Conservation (phyloP, 2,797 vertebrate genomes). For the Platyrinchus mystaceus region DNA sequence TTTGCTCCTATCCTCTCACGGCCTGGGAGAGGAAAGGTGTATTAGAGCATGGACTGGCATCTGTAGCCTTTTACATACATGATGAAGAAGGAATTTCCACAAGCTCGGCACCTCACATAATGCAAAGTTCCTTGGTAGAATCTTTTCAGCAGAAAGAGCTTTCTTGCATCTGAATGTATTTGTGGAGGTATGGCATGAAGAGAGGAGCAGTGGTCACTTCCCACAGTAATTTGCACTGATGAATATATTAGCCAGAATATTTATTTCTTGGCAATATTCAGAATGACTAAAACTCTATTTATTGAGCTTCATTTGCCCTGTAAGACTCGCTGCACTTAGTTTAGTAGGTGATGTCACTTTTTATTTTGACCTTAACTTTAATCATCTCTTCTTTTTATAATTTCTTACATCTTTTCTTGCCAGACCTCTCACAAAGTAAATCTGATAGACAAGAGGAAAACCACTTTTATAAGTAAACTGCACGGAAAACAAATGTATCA, state of each 20-base stretch:
- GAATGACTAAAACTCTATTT: not conserved
- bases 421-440: not conserved
- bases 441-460: not conserved
- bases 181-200: not conserved
- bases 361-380: not conserved
- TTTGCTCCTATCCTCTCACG: not conserved
- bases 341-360: not conserved
- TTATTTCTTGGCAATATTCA: not conserved
- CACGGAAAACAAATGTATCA: not conserved
- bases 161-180: not conserved
- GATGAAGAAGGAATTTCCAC: not conserved
- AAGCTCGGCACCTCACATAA: not conserved
- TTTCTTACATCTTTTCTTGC: not conserved
- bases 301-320: not conserved
- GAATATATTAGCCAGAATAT: not conserved
- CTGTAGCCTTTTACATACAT: not conserved
- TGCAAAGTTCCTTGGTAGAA: not conserved
- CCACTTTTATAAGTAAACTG: not conserved
- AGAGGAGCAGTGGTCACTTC: not conserved
- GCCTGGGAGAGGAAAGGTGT: not conserved
- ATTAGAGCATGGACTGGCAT: not conserved
- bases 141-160: not conserved
- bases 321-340: not conserved
- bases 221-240: not conserved
- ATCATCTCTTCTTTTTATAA: not conserved